Conservation (phyloP, 1,140 invertebrate species). For the Temnothorax longispinosus region DNA sequence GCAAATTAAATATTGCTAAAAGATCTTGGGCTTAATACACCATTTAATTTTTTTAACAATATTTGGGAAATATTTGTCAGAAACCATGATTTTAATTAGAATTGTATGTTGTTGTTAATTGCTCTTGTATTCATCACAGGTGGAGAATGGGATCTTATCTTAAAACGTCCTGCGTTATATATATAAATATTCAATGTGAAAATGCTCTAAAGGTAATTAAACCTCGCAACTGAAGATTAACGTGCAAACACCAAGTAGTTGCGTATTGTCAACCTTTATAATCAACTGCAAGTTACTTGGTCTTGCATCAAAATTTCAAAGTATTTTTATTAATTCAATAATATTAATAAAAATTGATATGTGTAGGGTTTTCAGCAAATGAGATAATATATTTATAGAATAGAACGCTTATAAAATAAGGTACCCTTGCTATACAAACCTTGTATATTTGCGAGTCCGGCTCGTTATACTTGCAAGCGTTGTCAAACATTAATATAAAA, state of each 20-base stretch:
- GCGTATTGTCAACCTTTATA: background rate
- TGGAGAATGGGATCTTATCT: slow-evolving; percentile 8
- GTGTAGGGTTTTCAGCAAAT: slow-evolving; percentile 6
- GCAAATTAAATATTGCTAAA: background rate
- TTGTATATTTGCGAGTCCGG: slow-evolving; percentile 99
- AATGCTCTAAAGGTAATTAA: background rate
- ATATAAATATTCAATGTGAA: background rate
- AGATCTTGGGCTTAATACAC: background rate
- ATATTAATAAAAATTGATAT: background rate
- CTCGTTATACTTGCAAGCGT: slow-evolving; percentile 99
- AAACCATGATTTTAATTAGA: slow-evolving; percentile 1
- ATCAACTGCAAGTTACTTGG: background rate
- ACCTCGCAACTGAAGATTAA: background rate
- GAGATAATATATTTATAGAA: background rate
- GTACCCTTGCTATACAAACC: slow-evolving; percentile 83
- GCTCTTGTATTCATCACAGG: background rate
- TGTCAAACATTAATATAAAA: slow-evolving; percentile 99
- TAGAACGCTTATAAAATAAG: background rate
- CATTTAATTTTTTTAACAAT: background rate
- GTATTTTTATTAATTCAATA: slow-evolving; percentile 12
- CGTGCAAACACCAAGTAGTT: background rate
- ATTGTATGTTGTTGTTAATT: background rate
- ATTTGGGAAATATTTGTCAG: background rate
- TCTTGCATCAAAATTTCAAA: background rate
- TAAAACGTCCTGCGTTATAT: background rate